These are phyloP conservation scores for Tortrix viridana DNA, from an alignment of 2,888 invertebrate species.

Conservation along the genomic window DNA sequence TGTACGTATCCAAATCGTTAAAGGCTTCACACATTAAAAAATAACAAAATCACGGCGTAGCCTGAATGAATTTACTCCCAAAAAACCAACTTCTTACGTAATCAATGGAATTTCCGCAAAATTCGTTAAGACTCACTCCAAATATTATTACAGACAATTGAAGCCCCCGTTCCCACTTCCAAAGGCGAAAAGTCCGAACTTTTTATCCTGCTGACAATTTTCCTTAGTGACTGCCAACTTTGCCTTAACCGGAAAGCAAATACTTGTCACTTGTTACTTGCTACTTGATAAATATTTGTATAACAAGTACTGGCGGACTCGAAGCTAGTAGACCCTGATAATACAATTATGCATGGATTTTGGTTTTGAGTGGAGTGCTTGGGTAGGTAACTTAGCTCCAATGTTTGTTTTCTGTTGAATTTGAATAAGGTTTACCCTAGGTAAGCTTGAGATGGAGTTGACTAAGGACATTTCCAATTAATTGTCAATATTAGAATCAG, in stretches of 20 bases:
- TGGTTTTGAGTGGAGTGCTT: neutral
- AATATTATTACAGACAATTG: slow-evolving; percentile 16
- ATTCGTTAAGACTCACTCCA: slow-evolving; percentile 12
- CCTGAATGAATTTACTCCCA: neutral
- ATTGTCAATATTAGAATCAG: too few relatives aligned
- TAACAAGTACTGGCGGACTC: neutral
- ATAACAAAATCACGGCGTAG: neutral
- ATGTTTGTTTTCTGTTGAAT: too few relatives aligned
- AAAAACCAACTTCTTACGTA: slow-evolving; percentile 3
- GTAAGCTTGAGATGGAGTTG: too few relatives aligned
- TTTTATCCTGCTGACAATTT: slow-evolving; percentile 2
- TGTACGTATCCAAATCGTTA: too few relatives aligned
- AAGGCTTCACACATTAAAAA: too few relatives aligned
- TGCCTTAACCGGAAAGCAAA: slow-evolving; percentile 6
- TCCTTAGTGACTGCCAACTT: neutral
- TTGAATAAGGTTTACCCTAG: too few relatives aligned
- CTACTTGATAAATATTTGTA: neutral
- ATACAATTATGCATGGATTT: slow-evolving; percentile 17
- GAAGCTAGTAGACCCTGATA: slow-evolving; percentile 9
- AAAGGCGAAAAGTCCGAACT: slow-evolving; percentile 4
- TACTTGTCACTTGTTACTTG: slow-evolving; percentile 3
- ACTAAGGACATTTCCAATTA: too few relatives aligned
- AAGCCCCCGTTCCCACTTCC: neutral
- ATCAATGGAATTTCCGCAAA: slow-evolving; percentile 2
- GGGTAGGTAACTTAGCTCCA: too few relatives aligned